A percentile compares a stretch with the other conserved stretches of the same genome.
Conservation (phyloP, 2,797 vertebrate species). For the Rhinatrema bivittatum region DNA sequence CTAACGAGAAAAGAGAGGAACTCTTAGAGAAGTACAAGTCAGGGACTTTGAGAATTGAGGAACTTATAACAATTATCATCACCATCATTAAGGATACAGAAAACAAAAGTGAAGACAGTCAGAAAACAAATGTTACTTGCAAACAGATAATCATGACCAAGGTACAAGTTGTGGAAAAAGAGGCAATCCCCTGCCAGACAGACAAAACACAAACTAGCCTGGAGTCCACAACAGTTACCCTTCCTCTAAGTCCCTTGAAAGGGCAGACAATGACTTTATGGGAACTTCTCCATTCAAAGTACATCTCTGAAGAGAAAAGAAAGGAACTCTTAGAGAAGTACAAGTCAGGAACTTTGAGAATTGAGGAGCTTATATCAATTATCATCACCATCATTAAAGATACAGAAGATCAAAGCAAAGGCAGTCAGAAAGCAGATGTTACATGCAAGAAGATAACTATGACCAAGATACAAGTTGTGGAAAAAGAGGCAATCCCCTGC, state of each 20-base stretch:
- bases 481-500: too few species aligned
- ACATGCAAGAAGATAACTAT: not conserved
- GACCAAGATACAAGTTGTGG: too few species aligned
- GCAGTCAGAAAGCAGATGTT: not conserved
- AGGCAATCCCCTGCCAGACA: too few species aligned
- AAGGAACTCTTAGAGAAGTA: slow-evolving; percentile 42
- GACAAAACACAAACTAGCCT: not conserved
- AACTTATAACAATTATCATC: slow-evolving; percentile 18
- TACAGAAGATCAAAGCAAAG: not conserved
- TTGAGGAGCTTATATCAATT: slow-evolving; percentile 8
- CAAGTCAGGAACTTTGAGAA: slow-evolving; percentile 48
- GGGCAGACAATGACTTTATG: slow-evolving; percentile 68
- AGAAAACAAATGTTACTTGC: not conserved
- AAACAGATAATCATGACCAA: not conserved
- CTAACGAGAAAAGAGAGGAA: not conserved
- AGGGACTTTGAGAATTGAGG: slow-evolving; percentile 38
- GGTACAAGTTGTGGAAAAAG: too few species aligned
- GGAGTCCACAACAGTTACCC: not conserved
- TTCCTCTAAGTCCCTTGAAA: slow-evolving; percentile 53
- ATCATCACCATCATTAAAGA: slow-evolving; percentile 12
- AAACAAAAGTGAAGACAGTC: not conserved
- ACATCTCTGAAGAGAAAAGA: not conserved
- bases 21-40: slow-evolving; percentile 50
- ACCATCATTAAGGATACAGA: slow-evolving; percentile 13
- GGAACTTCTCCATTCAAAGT: slow-evolving; percentile 59